Evolutionary conservation across 2,888 invertebrate genomes (phyloP).

Genomic region (Torymus tubicola): DNA sequence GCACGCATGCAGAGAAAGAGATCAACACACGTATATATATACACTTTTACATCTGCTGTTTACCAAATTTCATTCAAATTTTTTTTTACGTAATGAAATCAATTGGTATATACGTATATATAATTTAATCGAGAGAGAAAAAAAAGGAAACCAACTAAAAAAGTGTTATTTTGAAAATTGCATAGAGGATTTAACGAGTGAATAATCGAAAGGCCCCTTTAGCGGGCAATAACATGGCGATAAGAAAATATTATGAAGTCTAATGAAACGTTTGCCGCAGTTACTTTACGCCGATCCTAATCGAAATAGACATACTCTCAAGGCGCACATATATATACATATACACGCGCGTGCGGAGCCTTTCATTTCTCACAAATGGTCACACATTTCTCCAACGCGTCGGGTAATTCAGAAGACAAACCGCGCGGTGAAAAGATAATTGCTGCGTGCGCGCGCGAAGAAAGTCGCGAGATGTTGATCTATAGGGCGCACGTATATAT

Average conservation of each 20-base stretch:
- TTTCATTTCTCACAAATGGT: no score
- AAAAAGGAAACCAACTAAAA: no score
- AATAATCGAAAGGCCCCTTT: no score
- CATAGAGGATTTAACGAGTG: no score
- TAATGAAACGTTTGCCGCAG: background rate
- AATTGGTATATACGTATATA: no score
- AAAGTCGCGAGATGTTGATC: slow-evolving; percentile 31
- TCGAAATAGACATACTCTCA: no score
- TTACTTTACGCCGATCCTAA: background rate
- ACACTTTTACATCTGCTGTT: slow-evolving; percentile 29
- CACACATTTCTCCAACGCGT: background rate
- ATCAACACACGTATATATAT: no score
- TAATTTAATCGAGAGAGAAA: no score
- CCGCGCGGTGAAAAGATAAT: background rate
- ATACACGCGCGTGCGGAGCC: no score
- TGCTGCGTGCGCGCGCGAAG: background rate
- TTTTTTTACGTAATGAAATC: slow-evolving; percentile 17
- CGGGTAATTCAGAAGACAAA: background rate
- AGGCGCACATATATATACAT: no score
- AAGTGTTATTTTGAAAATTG: no score
- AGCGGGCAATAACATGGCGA: background rate
- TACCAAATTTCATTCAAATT: background rate
- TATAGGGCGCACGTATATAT: background rate
- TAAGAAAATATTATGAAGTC: background rate
- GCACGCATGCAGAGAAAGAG: slow-evolving; percentile 10